Evolutionary conservation across 2,888 invertebrate species (phyloP).

Genomic region (Chromoteleia sp.): DNA sequence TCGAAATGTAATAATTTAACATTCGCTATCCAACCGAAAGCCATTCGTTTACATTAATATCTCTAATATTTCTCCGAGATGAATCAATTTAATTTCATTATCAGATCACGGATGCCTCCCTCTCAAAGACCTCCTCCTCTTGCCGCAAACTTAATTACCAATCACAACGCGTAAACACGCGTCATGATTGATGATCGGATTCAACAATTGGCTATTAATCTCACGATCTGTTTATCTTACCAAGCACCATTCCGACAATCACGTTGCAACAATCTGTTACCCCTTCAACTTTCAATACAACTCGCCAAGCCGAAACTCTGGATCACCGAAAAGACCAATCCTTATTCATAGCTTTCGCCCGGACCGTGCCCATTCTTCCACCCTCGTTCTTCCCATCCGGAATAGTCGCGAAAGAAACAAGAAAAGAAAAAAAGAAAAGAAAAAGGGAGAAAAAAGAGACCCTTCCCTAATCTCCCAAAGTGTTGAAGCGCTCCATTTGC

Average conservation of each 20-base stretch:
- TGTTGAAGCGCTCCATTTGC: constrained; percentile 41
- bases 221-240: constrained; percentile 41
- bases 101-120: constrained; percentile 3
- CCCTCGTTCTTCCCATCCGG: constrained; percentile 6
- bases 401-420: too few relatives aligned
- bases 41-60: neutral
- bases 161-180: constrained; percentile 48
- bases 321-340: constrained; percentile 23
- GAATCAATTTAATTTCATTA: constrained; percentile 21
- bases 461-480: constrained; percentile 30
- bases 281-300: constrained; percentile 9
- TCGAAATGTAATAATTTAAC: constrained; percentile 6
- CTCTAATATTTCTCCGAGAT: constrained; percentile 7
- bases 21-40: neutral
- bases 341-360: constrained; percentile 31
- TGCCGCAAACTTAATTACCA: constrained; percentile 50
- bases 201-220: constrained; percentile 58
- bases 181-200: constrained; percentile 40
- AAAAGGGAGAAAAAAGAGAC: constrained; percentile 14
- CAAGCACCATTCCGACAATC: constrained; percentile 19
- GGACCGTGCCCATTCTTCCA: constrained; percentile 18
- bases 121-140: constrained; percentile 2
- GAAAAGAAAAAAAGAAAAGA: too few relatives aligned
- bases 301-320: neutral
- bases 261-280: constrained; percentile 27